Percentiles rank a stretch among this genome's conserved stretches.
These are phyloP conservation scores for Pocillopora grandis DNA, from an alignment of 92 coral and sea anemone genomes.

Conservation along the genomic window DNA sequence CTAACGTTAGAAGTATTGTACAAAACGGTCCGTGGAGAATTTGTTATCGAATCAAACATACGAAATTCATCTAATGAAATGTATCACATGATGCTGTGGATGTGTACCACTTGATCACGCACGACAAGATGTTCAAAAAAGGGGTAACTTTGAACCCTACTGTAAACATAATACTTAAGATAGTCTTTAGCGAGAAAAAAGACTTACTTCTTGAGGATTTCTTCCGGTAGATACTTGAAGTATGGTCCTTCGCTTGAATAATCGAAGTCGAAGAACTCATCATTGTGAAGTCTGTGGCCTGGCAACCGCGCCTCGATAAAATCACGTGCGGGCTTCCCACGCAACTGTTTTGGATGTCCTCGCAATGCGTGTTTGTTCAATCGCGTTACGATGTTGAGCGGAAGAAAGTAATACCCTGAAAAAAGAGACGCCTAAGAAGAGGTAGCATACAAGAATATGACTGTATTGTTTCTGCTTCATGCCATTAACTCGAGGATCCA, in stretches of 20 bases:
- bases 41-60: neutral
- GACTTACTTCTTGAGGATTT: constrained; percentile 23
- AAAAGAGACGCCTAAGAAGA: too few relatives aligned
- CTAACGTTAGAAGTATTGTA: neutral
- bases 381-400: neutral
- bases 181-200: neutral
- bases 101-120: constrained; percentile 8
- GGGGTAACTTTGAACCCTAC: neutral
- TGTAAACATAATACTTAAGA: neutral
- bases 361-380: neutral
- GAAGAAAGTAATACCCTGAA: neutral
- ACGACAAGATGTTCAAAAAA: neutral
- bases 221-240: constrained; percentile 16
- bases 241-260: constrained; percentile 19
- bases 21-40: neutral
- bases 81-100: constrained; percentile 5
- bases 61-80: neutral
- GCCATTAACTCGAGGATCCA: too few relatives aligned
- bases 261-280: constrained; percentile 27
- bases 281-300: constrained; percentile 12
- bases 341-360: neutral
- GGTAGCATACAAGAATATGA: too few relatives aligned
- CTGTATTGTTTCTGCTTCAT: too few relatives aligned
- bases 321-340: constrained; percentile 20
- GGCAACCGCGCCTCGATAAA: constrained; percentile 34